Conservation (phyloP, 2,797 vertebrate genomes). For the Lutjanus argentimaculatus region DNA sequence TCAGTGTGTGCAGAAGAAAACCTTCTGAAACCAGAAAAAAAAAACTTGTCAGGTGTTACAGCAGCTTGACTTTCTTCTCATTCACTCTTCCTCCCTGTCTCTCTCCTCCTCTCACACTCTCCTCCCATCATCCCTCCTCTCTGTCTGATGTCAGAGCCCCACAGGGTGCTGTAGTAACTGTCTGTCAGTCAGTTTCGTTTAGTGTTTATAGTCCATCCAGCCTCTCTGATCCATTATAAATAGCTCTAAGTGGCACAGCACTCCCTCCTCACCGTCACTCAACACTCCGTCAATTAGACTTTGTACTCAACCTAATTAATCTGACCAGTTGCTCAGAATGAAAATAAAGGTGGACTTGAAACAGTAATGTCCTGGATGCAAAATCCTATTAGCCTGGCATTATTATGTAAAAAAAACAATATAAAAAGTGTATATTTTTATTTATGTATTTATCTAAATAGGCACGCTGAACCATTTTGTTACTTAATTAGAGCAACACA, state of each 20-base stretch:
- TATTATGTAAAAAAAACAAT: neutral
- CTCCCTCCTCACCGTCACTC: constrained; percentile 64
- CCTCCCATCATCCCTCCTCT: constrained; percentile 12
- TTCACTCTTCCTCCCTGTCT: neutral
- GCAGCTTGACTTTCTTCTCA: constrained; percentile 26
- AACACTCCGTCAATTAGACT: constrained; percentile 52
- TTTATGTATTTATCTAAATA: constrained; percentile 4
- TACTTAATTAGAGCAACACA: constrained; percentile 42
- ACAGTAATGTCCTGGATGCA: neutral
- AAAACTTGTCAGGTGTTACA: constrained; percentile 22
- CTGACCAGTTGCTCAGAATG: constrained; percentile 41
- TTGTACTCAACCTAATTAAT: constrained; percentile 62
- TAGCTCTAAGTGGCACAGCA: constrained; percentile 63
- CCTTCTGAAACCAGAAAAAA: neutral
- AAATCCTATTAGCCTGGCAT: constrained; percentile 6
- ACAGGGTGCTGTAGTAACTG: constrained; percentile 64
- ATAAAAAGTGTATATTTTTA: neutral
- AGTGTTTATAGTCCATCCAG: constrained; percentile 66
- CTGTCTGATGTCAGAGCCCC: constrained; percentile 62
- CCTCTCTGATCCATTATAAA: constrained; percentile 77
- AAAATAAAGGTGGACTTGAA: constrained; percentile 50
- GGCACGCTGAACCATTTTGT: constrained; percentile 15
- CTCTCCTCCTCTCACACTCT: constrained; percentile 3
- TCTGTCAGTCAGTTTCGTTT: constrained; percentile 77
- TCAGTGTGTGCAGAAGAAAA: neutral